Evolutionary conservation across 2,113 vertebrate species (phyloP).

Genomic region (Dascyllus trimaculatus): DNA sequence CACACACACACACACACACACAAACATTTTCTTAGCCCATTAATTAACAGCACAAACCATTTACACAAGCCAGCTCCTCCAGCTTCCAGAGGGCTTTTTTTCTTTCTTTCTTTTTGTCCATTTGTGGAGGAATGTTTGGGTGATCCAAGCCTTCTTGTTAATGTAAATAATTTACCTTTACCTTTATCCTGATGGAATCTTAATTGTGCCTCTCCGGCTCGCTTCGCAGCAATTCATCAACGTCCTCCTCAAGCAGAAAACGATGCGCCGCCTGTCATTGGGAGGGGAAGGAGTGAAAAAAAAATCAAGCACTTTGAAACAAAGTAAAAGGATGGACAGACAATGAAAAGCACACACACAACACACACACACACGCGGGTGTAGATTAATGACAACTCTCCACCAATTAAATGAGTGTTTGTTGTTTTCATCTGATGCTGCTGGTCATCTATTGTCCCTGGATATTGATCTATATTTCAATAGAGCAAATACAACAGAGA

Average conservation of each 20-base stretch:
- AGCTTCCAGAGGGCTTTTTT: slow-evolving; percentile 43
- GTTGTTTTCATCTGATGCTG: slow-evolving; percentile 67
- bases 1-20: slow-evolving; percentile 29
- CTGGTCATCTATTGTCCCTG: slow-evolving; percentile 73
- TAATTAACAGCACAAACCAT: slow-evolving; percentile 80
- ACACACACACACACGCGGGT: slow-evolving; percentile 43
- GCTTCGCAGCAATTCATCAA: slow-evolving; percentile 81
- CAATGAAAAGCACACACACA: slow-evolving; percentile 36
- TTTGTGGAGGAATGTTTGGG: slow-evolving; percentile 73
- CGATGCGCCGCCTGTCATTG: slow-evolving; percentile 57
- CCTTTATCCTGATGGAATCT: slow-evolving; percentile 89
- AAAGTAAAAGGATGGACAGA: slow-evolving; percentile 52
- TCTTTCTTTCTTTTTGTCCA: slow-evolving; percentile 19
- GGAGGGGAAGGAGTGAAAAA: slow-evolving; percentile 18
- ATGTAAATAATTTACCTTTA: slow-evolving; percentile 88
- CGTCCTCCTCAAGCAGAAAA: slow-evolving; percentile 73
- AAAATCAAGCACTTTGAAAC: slow-evolving; percentile 56
- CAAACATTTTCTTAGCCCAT: slow-evolving; percentile 65
- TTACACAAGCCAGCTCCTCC: slow-evolving; percentile 63
- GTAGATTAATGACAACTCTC: slow-evolving; percentile 73
- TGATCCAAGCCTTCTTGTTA: slow-evolving; percentile 74
- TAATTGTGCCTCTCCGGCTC: slow-evolving; percentile 84
- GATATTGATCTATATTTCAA: slow-evolving; percentile 77
- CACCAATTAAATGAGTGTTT: slow-evolving; percentile 66
- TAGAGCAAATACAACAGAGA: slow-evolving; percentile 58